Percentiles rank a stretch among this genome's conserved stretches.
Conservation (phyloP, 2,113 vertebrate species). For the Centropus unirufus region DNA sequence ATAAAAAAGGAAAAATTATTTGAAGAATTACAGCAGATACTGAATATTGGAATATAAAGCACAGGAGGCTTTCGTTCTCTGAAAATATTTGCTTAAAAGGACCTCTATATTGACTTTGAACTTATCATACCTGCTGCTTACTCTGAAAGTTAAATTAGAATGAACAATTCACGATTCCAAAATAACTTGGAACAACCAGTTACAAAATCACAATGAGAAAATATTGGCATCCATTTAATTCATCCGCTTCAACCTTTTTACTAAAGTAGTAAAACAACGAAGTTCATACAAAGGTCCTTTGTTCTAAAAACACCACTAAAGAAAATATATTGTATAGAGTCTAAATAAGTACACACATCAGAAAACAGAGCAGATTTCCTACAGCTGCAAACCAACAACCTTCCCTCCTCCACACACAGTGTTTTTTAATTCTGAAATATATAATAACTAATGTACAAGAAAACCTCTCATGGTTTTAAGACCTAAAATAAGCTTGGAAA, state of each 20-base stretch:
- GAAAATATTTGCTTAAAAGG: neutral
- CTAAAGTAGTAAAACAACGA: neutral
- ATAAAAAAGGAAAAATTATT: neutral
- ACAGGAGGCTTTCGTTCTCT: neutral
- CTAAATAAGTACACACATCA: neutral
- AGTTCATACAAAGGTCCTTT: neutral
- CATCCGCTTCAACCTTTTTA: neutral
- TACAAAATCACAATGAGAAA: neutral
- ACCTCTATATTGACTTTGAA: neutral
- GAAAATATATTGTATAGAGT: neutral
- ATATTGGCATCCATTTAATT: neutral
- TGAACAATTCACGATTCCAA: neutral
- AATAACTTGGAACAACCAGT: neutral
- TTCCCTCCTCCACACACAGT: neutral
- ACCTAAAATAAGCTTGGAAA: neutral
- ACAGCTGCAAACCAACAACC: neutral
- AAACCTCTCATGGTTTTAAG: neutral
- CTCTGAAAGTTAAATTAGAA: conserved; percentile 8
- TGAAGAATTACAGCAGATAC: neutral
- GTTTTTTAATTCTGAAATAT: neutral
- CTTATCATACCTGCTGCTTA: neutral
- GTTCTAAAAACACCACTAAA: neutral
- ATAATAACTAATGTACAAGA: neutral
- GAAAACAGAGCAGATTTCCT: neutral
- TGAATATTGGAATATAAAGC: neutral